These are phyloP conservation scores for Melanerpes formicivorus DNA, from an alignment of 2,113 vertebrate genomes.

Conservation along the genomic window DNA sequence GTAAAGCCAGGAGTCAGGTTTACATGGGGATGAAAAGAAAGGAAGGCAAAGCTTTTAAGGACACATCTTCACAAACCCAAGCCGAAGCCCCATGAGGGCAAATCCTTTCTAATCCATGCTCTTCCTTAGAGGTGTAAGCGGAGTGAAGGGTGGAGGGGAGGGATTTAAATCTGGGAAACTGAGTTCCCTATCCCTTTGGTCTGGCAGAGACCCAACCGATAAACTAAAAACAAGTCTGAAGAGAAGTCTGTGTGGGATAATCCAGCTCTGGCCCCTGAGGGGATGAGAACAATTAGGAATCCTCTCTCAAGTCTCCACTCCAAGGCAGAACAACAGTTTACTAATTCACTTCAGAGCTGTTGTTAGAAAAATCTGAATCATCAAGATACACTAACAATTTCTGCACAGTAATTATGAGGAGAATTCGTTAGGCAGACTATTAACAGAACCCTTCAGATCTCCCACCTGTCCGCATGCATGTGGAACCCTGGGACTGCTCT, in stretches of 20 bases:
- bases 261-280: constrained; percentile 42
- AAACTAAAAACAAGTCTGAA: constrained; percentile 45
- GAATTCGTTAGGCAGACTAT: constrained; percentile 16
- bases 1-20: constrained; percentile 5
- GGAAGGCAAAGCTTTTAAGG: constrained; percentile 44
- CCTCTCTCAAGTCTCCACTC: constrained; percentile 64
- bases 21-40: constrained; percentile 11
- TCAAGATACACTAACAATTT: constrained; percentile 56
- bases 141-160: neutral
- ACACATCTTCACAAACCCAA: constrained; percentile 33
- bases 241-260: constrained; percentile 55
- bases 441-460: constrained; percentile 28
- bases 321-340: constrained; percentile 66
- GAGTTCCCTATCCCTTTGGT: constrained; percentile 4
- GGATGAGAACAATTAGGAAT: constrained; percentile 57
- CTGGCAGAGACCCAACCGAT: constrained; percentile 32
- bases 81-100: constrained; percentile 11
- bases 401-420: constrained; percentile 1
- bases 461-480: constrained; percentile 24
- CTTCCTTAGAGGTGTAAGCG: constrained; percentile 52
- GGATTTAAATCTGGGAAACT: constrained; percentile 45
- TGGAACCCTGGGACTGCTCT: neutral
- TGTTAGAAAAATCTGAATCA: constrained; percentile 69
- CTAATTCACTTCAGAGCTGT: constrained; percentile 44
- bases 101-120: constrained; percentile 52